These are phyloP conservation scores for Apteryx mantelli DNA, from an alignment of 2,113 vertebrate genomes.

Conservation along the genomic window DNA sequence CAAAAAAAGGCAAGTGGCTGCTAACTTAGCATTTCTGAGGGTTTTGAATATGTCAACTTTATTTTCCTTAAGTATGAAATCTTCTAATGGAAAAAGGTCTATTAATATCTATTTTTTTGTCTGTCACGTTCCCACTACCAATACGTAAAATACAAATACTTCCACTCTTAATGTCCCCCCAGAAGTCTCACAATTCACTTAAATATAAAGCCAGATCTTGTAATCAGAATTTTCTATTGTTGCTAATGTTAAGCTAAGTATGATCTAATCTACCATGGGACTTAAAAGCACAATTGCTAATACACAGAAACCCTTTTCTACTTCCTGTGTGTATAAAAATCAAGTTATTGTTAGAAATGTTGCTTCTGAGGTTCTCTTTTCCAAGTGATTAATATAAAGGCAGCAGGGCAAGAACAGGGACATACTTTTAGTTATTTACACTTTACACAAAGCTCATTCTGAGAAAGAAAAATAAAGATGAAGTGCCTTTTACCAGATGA, in stretches of 20 bases:
- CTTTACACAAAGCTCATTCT: neutral
- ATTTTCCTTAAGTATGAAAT: neutral
- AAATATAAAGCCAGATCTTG: neutral
- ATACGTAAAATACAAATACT: neutral
- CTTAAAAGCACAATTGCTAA: neutral
- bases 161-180: neutral
- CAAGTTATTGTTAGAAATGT: neutral
- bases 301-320: neutral
- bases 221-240: neutral
- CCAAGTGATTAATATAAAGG: neutral
- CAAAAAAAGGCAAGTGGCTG: neutral
- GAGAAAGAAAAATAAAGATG: neutral
- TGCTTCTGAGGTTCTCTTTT: neutral
- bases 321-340: neutral
- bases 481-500: neutral
- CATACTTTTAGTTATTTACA: neutral
- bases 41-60: neutral
- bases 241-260: neutral
- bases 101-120: neutral
- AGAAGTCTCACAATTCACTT: neutral
- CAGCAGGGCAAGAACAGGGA: neutral
- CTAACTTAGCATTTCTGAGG: neutral
- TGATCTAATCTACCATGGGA: neutral
- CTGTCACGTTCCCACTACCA: too few species aligned
- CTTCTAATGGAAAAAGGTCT: neutral